Percentiles rank a stretch among this genome's conserved stretches.
Evolutionary conservation across 2,797 vertebrate genomes (phyloP).

Genomic region (Gymnothorax javanicus): DNA sequence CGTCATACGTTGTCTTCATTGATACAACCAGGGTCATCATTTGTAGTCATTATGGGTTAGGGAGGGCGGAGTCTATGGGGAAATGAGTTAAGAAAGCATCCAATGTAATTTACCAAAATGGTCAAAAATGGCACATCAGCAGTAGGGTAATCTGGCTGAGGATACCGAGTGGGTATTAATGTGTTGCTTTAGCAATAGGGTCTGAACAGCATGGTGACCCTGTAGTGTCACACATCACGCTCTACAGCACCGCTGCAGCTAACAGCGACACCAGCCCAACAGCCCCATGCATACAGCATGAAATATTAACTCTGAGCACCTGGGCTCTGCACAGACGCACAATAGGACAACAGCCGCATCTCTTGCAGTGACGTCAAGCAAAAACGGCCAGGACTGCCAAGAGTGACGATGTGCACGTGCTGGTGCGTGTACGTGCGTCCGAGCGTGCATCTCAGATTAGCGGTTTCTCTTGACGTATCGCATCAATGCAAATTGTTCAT

Average conservation of each 20-base stretch:
- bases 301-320: constrained; percentile 15
- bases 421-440: constrained; percentile 30
- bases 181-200: neutral
- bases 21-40: too few species aligned
- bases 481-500: constrained; percentile 2
- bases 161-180: neutral
- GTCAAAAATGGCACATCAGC: neutral
- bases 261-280: neutral
- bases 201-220: neutral
- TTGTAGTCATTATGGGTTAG: too few species aligned
- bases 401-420: constrained; percentile 26
- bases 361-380: constrained; percentile 19
- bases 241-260: neutral
- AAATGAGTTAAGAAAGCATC: neutral
- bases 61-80: too few species aligned
- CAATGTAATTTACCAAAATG: neutral
- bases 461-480: constrained; percentile 12
- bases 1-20: too few species aligned
- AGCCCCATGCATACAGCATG: neutral
- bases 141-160: neutral
- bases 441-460: constrained; percentile 6
- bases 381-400: neutral
- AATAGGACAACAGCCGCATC: neutral
- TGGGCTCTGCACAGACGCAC: neutral
- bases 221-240: neutral